Evolutionary conservation across 37 sponge, comb jelly and placozoan species (phyloP), one percentile per base, ranked within the genome.

Genomic region (Chondrosia reniformis): DNA sequence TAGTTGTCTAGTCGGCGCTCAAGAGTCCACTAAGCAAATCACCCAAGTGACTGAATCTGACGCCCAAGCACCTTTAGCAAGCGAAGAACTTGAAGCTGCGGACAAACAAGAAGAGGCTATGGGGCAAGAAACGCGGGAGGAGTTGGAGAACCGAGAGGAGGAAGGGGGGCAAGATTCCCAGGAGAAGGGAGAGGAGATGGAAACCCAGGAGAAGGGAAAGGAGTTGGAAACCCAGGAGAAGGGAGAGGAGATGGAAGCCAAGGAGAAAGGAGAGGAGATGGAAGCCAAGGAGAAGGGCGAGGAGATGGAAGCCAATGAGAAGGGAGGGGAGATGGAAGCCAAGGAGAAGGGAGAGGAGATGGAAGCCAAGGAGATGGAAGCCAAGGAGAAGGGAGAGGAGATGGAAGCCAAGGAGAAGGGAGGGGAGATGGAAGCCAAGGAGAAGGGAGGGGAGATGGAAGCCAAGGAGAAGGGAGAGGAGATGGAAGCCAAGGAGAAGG

Each of bases 301-400:
- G 57, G 43, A 33, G 62, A 58, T 2, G 46, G 43, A 43, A 8
- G 33, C 21, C 84, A 88, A 41, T 24, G 89, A 80, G 33, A 38
- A 45, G 31, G 33, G 17, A 61, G 45, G 69, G 40, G 21, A 37
- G 0, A 45, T 15, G 17, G 40, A 72, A 0, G 39, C 62, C 30
- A 62, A 44, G 63, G 21, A 8, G 15, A 49, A 49, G 37, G 54
- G 17, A 49, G 15, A 12, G 12, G 54, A 49, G 54, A 49, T 15
- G 63, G 63, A 22, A 62, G 25, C 63, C n/a, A 28, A 62, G 24
- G 63, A 62, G 63, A 62, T 25, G 63, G 24, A 62, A 62, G 63
- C 17, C 8, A 28, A 62, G 63, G 63, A n/a, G 9, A 62, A 9
- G 27, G 27, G 8, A 25, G 27, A 62, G 17, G 54, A 12, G 12